Evolutionary conservation across 2,113 vertebrate species (phyloP), one percentile per base, ranked within the genome.

Genomic region (Pachypanchax playfairii): DNA sequence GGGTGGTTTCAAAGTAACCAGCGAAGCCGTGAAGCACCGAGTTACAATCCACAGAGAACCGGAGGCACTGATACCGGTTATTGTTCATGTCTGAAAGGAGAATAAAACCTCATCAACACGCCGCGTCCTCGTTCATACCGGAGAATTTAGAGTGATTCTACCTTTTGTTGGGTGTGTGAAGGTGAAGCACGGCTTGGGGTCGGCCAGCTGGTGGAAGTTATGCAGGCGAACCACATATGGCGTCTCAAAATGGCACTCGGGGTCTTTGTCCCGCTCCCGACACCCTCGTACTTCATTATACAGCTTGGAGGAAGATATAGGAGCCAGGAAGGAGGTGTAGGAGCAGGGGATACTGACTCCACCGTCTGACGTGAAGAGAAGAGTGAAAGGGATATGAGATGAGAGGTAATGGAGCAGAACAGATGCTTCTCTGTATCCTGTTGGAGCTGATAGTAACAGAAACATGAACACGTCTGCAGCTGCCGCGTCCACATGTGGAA

Each of bases 21-120:
- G 95, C 94, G 56, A 97, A 97, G 43, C 95, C 95, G n/a, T 97
- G 95, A 20, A 97, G 92, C 29, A 97, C 95, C 0, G 94, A 92
- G 83, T 95, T 96, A 79, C 94, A 93, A 7, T 84, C 90, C 56
- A 94, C 91, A 0, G 88, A 69, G 85, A 94, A 97, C 28, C 91
- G 86, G 77, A 97, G 90, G 66, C 91, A 94, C 68, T 94, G 92
- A 78, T 95, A 96, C 44, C 95, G 91, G 77, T 95, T 96, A 72
- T 96, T 97, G 81, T 96, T 93, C 89, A 92, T 93, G 65, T 93
- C 87, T 83, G 87, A 46, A 25, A 73, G 55, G 13, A 26, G 43
- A 29, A 14, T 54, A 54, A 51, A 7, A 6, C 1, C 0, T 24
- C 4, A 10, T 82, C 4, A 65, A 12, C 13, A 33, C 4, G 26